Evolutionary conservation across 2,113 vertebrate genomes (phyloP).

Genomic region (Anguilla rostrata): DNA sequence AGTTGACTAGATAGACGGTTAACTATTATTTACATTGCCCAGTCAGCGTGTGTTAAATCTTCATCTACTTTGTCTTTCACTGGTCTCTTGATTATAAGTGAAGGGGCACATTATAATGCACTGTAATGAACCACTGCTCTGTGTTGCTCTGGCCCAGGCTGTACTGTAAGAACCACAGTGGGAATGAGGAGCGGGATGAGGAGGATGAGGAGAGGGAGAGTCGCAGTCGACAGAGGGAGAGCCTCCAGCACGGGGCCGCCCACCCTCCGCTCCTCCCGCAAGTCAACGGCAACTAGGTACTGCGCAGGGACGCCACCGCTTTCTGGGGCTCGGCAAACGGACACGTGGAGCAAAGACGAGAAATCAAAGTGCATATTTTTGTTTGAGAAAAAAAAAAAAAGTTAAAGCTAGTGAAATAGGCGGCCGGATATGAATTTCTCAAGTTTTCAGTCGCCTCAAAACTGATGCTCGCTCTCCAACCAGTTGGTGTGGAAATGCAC

Average conservation of each 20-base stretch:
- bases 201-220: slow-evolving; percentile 97
- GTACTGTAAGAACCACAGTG: slow-evolving; percentile 99
- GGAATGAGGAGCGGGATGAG: slow-evolving; percentile 96
- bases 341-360: slow-evolving; percentile 23
- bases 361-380: slow-evolving; percentile 59
- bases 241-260: slow-evolving; percentile 75
- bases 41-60: too few relatives aligned
- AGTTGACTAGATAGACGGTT: too few relatives aligned
- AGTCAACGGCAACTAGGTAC: slow-evolving; percentile 94
- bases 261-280: slow-evolving; percentile 74
- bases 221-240: slow-evolving; percentile 87
- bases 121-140: neutral
- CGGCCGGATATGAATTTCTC: slow-evolving; percentile 44
- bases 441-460: slow-evolving; percentile 33
- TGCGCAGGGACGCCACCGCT: neutral
- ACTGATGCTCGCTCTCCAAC: slow-evolving; percentile 7
- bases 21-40: too few relatives aligned
- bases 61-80: too few relatives aligned
- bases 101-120: neutral
- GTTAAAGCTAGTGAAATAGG: slow-evolving; percentile 40
- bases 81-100: neutral
- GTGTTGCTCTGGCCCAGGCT: slow-evolving; percentile 66
- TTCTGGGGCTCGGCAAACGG: neutral
- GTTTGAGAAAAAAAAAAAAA: slow-evolving; percentile 39
- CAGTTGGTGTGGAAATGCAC: neutral